A percentile compares a stretch with the other conserved stretches of the same genome.
phyloP scores from a whole-genome alignment of 2,113 vertebrate genomes.

The Gallinago undulata region DNA sequence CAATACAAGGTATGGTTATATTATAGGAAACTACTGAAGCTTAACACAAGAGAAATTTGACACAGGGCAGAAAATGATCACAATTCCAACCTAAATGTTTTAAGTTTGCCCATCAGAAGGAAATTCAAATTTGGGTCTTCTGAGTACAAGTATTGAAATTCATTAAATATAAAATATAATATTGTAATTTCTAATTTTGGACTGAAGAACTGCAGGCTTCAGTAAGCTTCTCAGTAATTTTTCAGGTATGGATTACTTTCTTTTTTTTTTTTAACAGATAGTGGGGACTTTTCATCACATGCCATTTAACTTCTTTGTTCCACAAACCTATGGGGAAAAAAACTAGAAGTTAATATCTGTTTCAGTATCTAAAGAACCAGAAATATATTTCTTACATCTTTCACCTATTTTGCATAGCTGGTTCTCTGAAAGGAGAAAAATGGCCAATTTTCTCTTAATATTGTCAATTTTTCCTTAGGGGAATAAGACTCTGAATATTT shows the following conservation, averaged over 20 bases:
- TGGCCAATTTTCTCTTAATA: background rate
- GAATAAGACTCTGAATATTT: background rate
- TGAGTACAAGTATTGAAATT: background rate
- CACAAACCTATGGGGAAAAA: background rate
- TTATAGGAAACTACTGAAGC: background rate
- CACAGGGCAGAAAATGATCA: background rate
- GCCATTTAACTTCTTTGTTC: background rate
- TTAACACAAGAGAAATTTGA: background rate
- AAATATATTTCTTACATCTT: background rate
- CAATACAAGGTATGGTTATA: background rate
- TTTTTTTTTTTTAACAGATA: background rate
- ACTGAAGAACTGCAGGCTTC: background rate
- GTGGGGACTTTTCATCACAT: background rate
- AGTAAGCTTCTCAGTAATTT: background rate
- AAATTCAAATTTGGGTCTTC: background rate
- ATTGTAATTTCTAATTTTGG: background rate
- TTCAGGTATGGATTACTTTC: background rate
- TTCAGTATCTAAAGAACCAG: background rate
- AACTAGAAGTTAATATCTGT: background rate
- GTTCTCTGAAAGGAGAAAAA: background rate
- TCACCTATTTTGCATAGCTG: background rate
- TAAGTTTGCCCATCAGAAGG: background rate
- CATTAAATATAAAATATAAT: background rate
- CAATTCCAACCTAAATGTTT: background rate
- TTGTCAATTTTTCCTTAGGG: background rate